Evolutionary conservation across 2,888 invertebrate species (phyloP).

Genomic region (Trisateles emortualis): DNA sequence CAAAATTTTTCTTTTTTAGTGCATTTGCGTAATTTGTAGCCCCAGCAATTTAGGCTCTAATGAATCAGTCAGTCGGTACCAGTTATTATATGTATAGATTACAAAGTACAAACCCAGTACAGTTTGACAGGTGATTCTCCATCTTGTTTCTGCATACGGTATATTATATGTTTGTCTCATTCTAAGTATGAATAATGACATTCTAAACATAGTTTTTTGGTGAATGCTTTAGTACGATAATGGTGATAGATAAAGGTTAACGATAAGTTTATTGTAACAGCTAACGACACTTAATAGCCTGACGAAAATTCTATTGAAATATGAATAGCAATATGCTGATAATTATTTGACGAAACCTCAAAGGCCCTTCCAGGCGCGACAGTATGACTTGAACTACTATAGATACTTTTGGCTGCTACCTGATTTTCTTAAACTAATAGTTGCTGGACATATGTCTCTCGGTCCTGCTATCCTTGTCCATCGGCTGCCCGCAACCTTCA

Average conservation of each 20-base stretch:
- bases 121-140: constrained; percentile 36
- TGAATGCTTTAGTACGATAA: constrained; percentile 38
- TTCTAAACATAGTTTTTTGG: constrained; percentile 40
- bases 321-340: constrained; percentile 10
- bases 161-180: constrained; percentile 27
- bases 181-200: constrained; percentile 33
- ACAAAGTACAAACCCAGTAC: constrained; percentile 39
- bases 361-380: too few relatives aligned
- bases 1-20: too few relatives aligned
- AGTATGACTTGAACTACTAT: too few relatives aligned
- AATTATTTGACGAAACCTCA: neutral
- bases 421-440: too few relatives aligned
- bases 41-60: too few relatives aligned
- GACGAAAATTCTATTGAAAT: constrained; percentile 6
- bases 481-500: too few relatives aligned
- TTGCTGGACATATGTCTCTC: too few relatives aligned
- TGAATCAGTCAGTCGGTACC: too few relatives aligned
- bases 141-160: constrained; percentile 18
- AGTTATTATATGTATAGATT: too few relatives aligned
- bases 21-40: too few relatives aligned
- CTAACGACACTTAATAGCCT: constrained; percentile 8
- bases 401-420: too few relatives aligned
- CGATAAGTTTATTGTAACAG: constrained; percentile 33
- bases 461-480: too few relatives aligned
- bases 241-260: constrained; percentile 27